Conservation (phyloP, 1,140 invertebrate genomes). For the Periplaneta americana region DNA sequence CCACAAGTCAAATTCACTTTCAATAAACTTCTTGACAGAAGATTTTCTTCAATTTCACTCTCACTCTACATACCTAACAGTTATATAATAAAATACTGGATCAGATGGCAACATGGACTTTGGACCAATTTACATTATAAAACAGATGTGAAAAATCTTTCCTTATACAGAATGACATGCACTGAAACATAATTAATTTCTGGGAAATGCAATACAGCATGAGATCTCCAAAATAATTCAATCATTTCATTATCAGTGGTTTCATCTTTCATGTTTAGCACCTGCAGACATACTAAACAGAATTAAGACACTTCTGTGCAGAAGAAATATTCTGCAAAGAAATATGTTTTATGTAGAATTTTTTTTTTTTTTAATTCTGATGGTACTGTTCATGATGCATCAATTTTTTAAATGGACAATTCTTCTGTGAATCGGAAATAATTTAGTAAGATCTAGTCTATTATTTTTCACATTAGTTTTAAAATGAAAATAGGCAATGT, state of each 20-base stretch:
- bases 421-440: no score
- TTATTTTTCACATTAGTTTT: not conserved
- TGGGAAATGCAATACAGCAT: no score
- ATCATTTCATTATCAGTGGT: no score
- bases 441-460: no score
- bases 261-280: not conserved
- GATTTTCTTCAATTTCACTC: not conserved
- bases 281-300: no score
- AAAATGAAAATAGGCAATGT: not conserved
- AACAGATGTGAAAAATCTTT: not conserved
- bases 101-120: not conserved
- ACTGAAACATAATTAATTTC: not conserved
- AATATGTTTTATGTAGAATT: no score
- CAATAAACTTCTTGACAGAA: not conserved
- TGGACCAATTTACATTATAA: not conserved
- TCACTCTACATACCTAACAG: not conserved
- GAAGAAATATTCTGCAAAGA: no score
- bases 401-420: no score
- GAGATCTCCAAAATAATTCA: no score
- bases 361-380: no score
- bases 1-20: not conserved
- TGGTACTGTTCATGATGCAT: no score
- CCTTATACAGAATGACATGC: not conserved
- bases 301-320: no score
- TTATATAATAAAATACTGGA: not conserved